A percentile compares a stretch with the other conserved stretches of the same genome.
Evolutionary conservation across 2,888 invertebrate species (phyloP).

Genomic region (Ctena decussata): DNA sequence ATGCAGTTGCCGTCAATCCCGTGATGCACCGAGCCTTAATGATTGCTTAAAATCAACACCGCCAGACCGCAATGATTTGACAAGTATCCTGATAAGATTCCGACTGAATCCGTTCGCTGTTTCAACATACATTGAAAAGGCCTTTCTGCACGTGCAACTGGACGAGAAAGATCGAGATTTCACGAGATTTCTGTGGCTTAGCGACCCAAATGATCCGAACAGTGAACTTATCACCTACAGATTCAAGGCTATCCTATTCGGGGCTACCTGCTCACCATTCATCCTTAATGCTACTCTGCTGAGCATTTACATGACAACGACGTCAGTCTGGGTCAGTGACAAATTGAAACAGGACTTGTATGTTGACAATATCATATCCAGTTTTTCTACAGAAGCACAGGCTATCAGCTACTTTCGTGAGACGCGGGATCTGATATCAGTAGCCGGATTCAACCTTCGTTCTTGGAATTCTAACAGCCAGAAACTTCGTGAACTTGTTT

Average conservation of each 20-base stretch:
- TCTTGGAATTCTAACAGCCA: slow-evolving; percentile 44
- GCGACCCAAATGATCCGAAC: slow-evolving; percentile 26
- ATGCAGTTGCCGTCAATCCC: slow-evolving; percentile 38
- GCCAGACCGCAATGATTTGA: slow-evolving; percentile 35
- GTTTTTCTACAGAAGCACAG: slow-evolving; percentile 7
- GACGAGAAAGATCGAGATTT: slow-evolving; percentile 34
- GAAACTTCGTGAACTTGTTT: neutral
- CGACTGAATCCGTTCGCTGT: slow-evolving; percentile 34
- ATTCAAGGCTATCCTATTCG: slow-evolving; percentile 37
- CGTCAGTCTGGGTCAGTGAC: neutral
- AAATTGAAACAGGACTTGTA: slow-evolving; percentile 18
- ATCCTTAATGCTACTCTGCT: slow-evolving; percentile 38
- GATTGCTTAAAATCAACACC: slow-evolving; percentile 45
- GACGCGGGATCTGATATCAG: slow-evolving; percentile 12
- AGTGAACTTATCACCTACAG: slow-evolving; percentile 32
- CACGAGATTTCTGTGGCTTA: slow-evolving; percentile 46
- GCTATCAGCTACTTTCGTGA: slow-evolving; percentile 19
- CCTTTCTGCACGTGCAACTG: slow-evolving; percentile 44
- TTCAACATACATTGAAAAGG: slow-evolving; percentile 48
- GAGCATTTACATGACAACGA: neutral
- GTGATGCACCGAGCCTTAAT: slow-evolving; percentile 20
- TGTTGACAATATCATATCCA: slow-evolving; percentile 36
- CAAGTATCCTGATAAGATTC: slow-evolving; percentile 36
- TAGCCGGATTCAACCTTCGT: slow-evolving; percentile 43
- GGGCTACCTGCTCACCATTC: slow-evolving; percentile 42